A percentile compares a stretch with the other conserved stretches of the same genome.
Conservation (phyloP, 2,888 invertebrate species). For the Drosophila testacea region DNA sequence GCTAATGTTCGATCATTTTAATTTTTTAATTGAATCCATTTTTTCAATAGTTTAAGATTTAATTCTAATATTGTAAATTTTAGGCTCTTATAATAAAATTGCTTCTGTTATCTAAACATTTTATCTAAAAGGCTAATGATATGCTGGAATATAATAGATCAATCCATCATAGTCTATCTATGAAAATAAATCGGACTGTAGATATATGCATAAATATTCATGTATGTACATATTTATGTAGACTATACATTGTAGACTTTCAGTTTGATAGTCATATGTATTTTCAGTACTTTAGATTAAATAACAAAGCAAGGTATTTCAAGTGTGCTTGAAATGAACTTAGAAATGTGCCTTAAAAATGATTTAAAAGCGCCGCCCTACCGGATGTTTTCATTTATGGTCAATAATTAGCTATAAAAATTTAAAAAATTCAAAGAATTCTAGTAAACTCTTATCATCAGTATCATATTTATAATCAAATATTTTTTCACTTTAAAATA, state of each 20-base stretch:
- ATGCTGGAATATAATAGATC: no score
- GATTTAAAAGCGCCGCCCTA: background rate
- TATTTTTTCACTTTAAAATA: background rate
- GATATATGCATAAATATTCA: slow-evolving; percentile 4
- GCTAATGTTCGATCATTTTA: no score
- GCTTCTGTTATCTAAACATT: no score
- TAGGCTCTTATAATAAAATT: no score
- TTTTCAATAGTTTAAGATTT: no score
- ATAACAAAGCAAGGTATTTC: slow-evolving; percentile 13
- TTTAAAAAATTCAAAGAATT: slow-evolving; percentile 1
- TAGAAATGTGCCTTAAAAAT: background rate
- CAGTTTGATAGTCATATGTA: background rate
- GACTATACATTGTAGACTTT: background rate
- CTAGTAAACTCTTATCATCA: slow-evolving; percentile 21
- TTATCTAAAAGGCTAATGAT: background rate
- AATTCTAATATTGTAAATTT: no score
- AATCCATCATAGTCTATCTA: background rate
- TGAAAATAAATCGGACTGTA: slow-evolving; percentile 1
- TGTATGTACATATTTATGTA: background rate
- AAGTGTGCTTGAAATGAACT: slow-evolving; percentile 6
- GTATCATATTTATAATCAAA: background rate
- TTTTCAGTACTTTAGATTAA: slow-evolving; percentile 30
- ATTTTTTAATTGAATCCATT: no score
- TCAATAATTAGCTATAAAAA: slow-evolving; percentile 4
- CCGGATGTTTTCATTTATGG: slow-evolving; percentile 34